phyloP scores from a whole-genome alignment of 2,888 invertebrate species.

The Eretmocerus hayati region DNA sequence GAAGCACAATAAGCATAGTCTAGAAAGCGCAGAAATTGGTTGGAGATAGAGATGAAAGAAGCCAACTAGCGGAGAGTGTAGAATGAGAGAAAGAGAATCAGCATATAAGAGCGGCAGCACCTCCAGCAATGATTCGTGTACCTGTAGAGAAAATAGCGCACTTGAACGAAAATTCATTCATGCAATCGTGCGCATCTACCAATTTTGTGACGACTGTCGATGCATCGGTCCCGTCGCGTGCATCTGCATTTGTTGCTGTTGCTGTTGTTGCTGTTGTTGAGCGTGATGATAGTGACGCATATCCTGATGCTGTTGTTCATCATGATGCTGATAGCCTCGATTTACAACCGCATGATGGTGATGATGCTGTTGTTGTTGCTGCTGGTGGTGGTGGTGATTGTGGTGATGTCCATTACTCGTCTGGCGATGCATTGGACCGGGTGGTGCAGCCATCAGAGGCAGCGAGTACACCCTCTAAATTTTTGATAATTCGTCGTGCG shows the following conservation, averaged over 20 bases:
- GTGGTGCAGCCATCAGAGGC: constrained; percentile 43
- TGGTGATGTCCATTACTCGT: constrained; percentile 38
- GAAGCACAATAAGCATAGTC: background rate
- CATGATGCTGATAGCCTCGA: constrained; percentile 39
- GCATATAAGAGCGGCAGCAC: constrained; percentile 24
- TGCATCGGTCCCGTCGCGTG: constrained; percentile 40
- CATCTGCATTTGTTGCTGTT: constrained; percentile 25
- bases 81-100: constrained; percentile 14
- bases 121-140: background rate
- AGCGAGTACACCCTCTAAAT: constrained; percentile 50
- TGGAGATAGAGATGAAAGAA: constrained; percentile 8
- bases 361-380: too few species aligned
- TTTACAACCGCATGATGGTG: constrained; percentile 28
- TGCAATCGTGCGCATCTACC: constrained; percentile 30
- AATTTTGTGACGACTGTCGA: constrained; percentile 42
- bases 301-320: constrained; percentile 28
- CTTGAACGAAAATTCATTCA: constrained; percentile 2
- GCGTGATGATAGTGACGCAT: constrained; percentile 23
- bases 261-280: constrained; percentile 28
- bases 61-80: constrained; percentile 2
- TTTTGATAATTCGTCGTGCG: constrained; percentile 10
- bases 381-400: constrained; percentile 39
- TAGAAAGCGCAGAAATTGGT: background rate
- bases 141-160: constrained; percentile 1
- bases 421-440: constrained; percentile 27